These are phyloP conservation scores for Acholoe squamosa DNA, from an alignment of 2,888 invertebrate genomes.

Conservation along the genomic window DNA sequence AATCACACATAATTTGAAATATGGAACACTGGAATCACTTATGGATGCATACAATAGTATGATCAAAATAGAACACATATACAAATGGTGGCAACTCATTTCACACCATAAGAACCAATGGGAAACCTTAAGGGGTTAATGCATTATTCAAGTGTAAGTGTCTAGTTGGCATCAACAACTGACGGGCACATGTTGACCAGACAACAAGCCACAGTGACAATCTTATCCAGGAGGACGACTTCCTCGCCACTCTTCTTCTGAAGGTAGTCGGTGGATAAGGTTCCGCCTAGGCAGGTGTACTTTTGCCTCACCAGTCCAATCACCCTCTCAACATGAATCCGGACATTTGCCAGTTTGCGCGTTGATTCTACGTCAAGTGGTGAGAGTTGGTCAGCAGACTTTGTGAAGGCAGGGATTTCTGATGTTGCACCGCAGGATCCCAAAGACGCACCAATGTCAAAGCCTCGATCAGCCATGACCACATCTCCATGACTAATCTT, in stretches of 20 bases:
- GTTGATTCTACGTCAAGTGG: conserved; percentile 69
- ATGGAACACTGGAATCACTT: too few relatives aligned
- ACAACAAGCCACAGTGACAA: conserved; percentile 66
- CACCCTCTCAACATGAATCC: conserved; percentile 70
- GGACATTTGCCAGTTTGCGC: conserved; percentile 68
- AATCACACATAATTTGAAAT: too few relatives aligned
- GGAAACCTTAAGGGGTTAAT: too few relatives aligned
- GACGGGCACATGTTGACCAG: conserved; percentile 56
- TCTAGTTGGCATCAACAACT: too few relatives aligned
- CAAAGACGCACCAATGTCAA: conserved; percentile 70
- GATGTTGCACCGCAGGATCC: conserved; percentile 66
- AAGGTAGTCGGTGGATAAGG: conserved; percentile 68
- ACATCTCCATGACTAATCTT: conserved; percentile 70
- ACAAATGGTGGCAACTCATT: too few relatives aligned
- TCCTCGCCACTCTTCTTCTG: conserved; percentile 47
- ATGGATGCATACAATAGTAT: too few relatives aligned
- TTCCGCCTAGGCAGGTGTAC: conserved; percentile 68
- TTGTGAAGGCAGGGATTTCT: conserved; percentile 70
- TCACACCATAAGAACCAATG: too few relatives aligned
- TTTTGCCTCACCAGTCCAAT: conserved; percentile 70
- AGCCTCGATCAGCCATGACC: conserved; percentile 71
- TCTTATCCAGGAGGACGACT: conserved; percentile 67
- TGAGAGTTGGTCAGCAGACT: conserved; percentile 69
- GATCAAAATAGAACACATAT: too few relatives aligned
- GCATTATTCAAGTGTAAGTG: too few relatives aligned